Base-by-base conservation (phyloP, 1,140 invertebrate species). In the Nebria ingens region DNA sequence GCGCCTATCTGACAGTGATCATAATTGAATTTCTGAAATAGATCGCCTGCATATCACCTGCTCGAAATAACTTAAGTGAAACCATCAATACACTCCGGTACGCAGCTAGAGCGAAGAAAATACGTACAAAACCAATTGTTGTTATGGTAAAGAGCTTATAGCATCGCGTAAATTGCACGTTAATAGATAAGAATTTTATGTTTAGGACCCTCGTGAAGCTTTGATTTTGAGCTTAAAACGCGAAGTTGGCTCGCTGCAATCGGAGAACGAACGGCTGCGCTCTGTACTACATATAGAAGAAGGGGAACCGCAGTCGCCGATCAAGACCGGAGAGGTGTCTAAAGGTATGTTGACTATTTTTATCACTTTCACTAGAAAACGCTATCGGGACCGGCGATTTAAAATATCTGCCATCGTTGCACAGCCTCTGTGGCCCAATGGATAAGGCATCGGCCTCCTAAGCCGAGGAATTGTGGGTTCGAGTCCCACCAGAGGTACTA, bases 1-100 rank as follows among this genome's bases (percentile, higher is more conserved):
- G 21, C 23, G 2, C 40, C 17, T n/a, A n/a, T n/a, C n/a, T n/a
- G n/a, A n/a, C n/a, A 55, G 50, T 40, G 13, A 52, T 19, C 20
- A 51, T 40, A 2, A 15, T 22, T 57, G 19, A n/a, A 56, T 51
- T 29, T 51, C 53, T 21, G 52, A 64, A 73, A 51, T 69, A 91
- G 93, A 95, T 98, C 62, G 95, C 96, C 0, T 93, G 90, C 63
- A 84, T 93, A 56, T 91, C 91, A 0, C 90, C 91, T 13, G 85
- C 87, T 0, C 80, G 82, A 61, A 87, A 86, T 0, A 97, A 96
- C 69, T 74, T 87, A 56, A 86, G 83, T 57, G 95, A 98, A 73
- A 92, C 91, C 0, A 71, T 97, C 1, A 97, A 95, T 71, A 95
- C 95, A 0, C 74, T 98, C 2, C 74, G 90, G 12, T 94, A 93